phyloP scores from a whole-genome alignment of 2,113 vertebrate species.

The Tachysurus vachellii region DNA sequence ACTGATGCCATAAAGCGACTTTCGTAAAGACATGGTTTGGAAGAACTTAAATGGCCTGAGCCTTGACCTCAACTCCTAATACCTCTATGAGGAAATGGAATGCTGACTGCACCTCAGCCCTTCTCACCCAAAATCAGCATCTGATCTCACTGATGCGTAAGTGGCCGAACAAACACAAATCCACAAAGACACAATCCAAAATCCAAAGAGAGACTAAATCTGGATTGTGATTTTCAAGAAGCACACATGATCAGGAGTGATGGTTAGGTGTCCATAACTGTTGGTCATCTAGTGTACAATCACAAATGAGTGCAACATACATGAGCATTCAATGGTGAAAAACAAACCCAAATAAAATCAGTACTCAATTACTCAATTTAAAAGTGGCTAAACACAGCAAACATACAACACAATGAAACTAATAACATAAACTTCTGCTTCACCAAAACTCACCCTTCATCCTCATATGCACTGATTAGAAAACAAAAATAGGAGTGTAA shows the following conservation, averaged over 20 bases:
- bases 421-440: constrained; percentile 7
- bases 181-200: background rate
- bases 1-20: too few species aligned
- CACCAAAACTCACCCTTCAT: constrained; percentile 88
- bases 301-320: constrained; percentile 12
- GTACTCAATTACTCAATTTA: background rate
- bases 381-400: constrained; percentile 6
- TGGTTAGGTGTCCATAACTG: background rate
- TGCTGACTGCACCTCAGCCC: background rate
- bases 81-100: background rate
- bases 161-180: background rate
- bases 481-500: constrained; percentile 60
- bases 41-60: background rate
- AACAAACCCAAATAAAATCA: background rate
- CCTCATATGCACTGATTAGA: constrained; percentile 84
- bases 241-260: background rate
- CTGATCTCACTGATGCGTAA: background rate
- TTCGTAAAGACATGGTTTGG: background rate
- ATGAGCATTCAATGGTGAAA: background rate
- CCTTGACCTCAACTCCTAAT: background rate
- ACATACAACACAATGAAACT: constrained; percentile 24
- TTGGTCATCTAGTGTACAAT: background rate
- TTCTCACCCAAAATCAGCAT: background rate
- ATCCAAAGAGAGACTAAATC: background rate
- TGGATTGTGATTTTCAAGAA: background rate